A percentile compares a stretch with the other conserved stretches of the same genome.
These are phyloP conservation scores for Homarus gammarus DNA, from an alignment of 2,888 invertebrate species.

Conservation along the genomic window DNA sequence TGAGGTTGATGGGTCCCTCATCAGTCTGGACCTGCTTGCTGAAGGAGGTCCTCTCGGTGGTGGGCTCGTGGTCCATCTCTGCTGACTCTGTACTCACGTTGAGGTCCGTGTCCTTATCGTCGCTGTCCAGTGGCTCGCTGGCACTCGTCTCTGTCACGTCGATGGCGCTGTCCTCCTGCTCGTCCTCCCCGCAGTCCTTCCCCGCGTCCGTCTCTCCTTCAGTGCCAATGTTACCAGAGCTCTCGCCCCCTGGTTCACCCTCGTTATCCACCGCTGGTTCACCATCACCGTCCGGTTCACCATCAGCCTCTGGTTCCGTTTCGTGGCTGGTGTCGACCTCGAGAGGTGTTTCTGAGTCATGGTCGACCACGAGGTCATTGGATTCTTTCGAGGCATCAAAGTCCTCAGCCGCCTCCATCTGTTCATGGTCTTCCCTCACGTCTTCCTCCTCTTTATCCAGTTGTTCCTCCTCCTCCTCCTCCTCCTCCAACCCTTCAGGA, in stretches of 20 bases:
- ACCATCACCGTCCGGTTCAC: slow-evolving; percentile 50
- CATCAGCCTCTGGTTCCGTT: slow-evolving; percentile 72
- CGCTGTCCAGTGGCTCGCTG: slow-evolving; percentile 67
- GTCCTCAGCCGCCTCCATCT: slow-evolving; percentile 51
- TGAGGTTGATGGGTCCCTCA: slow-evolving; percentile 60
- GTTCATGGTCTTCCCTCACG: slow-evolving; percentile 23
- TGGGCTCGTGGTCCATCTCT: slow-evolving; percentile 48
- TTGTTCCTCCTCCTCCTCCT: too few relatives aligned
- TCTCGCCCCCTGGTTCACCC: slow-evolving; percentile 13
- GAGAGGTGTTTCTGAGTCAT: slow-evolving; percentile 74
- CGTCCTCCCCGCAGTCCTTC: slow-evolving; percentile 58
- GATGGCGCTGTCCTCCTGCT: slow-evolving; percentile 69
- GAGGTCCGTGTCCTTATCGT: slow-evolving; percentile 71
- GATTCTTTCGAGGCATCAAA: slow-evolving; percentile 63
- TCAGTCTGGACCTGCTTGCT: slow-evolving; percentile 59
- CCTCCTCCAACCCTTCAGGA: slow-evolving; percentile 31
- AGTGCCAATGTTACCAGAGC: not conserved
- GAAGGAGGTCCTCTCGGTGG: not conserved
- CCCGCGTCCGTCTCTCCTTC: slow-evolving; percentile 19
- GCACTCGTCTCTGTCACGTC: slow-evolving; percentile 70
- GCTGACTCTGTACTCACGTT: slow-evolving; percentile 69
- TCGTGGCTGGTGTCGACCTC: slow-evolving; percentile 75
- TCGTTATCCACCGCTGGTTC: not conserved
- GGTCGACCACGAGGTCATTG: slow-evolving; percentile 66
- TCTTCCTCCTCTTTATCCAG: not conserved